Evolutionary conservation across 2,113 vertebrate species (phyloP).

Genomic region (Aegithalos caudatus): DNA sequence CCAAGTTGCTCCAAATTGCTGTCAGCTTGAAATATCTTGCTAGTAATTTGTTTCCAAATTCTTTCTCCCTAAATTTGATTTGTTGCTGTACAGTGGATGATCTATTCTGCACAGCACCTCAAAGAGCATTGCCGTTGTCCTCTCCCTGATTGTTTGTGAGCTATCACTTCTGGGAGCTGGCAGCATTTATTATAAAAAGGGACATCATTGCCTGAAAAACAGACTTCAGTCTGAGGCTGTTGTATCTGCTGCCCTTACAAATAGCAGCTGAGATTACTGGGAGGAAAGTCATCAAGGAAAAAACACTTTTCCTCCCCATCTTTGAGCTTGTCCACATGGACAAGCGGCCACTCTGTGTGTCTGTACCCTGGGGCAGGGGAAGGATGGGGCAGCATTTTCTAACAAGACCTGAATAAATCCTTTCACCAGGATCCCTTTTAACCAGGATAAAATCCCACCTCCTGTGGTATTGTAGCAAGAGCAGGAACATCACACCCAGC

Average conservation of each 20-base stretch:
- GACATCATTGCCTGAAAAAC: conserved; percentile 1
- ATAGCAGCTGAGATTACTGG: not conserved
- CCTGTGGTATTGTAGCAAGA: not conserved
- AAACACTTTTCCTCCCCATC: not conserved
- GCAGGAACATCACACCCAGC: not conserved
- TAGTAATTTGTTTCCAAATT: conserved; percentile 65
- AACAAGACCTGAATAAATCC: not conserved
- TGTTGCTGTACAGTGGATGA: conserved; percentile 47
- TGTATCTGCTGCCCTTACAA: not conserved
- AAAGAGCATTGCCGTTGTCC: conserved; percentile 11
- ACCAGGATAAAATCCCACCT: not conserved
- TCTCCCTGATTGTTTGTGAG: conserved; percentile 46
- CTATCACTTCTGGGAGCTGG: conserved; percentile 40
- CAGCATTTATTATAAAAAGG: conserved; percentile 43
- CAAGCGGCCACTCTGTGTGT: fast-evolving
- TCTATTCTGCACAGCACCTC: conserved; percentile 39
- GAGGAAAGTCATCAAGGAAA: not conserved
- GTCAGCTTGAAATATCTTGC: conserved; percentile 62
- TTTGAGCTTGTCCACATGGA: not conserved
- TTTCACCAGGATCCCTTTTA: not conserved
- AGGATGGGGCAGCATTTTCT: not conserved
- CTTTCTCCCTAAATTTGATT: conserved; percentile 53
- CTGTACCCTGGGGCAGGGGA: not conserved
- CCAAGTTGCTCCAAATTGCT: conserved; percentile 54
- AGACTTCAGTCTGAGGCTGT: conserved; percentile 22